Evolutionary conservation across 2,888 invertebrate genomes (phyloP).

Genomic region (Watsonalla cultraria): DNA sequence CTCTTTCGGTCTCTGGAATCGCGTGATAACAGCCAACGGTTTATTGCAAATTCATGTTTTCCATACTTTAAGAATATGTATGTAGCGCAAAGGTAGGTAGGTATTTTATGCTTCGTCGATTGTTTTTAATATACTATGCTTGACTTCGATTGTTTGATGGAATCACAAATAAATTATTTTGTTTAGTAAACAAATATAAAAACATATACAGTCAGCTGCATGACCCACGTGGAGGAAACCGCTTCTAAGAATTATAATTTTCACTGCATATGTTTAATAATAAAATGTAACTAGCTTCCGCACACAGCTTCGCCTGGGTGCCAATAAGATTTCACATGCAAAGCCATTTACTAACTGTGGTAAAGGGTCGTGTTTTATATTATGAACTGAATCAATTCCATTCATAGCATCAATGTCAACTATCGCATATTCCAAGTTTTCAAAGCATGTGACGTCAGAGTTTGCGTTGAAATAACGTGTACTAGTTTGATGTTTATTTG

Average conservation of each 20-base stretch:
- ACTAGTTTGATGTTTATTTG: constrained; percentile 36
- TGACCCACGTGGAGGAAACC: background rate
- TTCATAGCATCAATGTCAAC: too few species aligned
- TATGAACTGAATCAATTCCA: too few species aligned
- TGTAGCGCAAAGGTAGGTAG: background rate
- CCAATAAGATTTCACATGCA: too few species aligned
- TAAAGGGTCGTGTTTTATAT: too few species aligned
- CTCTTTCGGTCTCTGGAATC: constrained; percentile 42
- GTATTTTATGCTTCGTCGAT: constrained; percentile 24
- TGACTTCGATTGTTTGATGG: background rate
- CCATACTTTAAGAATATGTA: constrained; percentile 28
- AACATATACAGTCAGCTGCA: background rate
- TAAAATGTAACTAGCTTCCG: too few species aligned
- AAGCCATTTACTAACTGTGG: too few species aligned
- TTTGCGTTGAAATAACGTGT: constrained; percentile 25
- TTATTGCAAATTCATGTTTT: constrained; percentile 41
- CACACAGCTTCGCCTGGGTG: too few species aligned
- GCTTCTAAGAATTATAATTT: background rate
- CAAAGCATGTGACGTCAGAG: constrained; percentile 2
- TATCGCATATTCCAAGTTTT: too few species aligned
- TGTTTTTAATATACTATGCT: constrained; percentile 9
- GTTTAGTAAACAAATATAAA: background rate
- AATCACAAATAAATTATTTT: background rate
- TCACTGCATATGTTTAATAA: too few species aligned
- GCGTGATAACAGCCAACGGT: constrained; percentile 44